These are phyloP conservation scores for Ashinkailepas kermadecensis DNA, from an alignment of 2,888 invertebrate species.

Conservation along the genomic window DNA sequence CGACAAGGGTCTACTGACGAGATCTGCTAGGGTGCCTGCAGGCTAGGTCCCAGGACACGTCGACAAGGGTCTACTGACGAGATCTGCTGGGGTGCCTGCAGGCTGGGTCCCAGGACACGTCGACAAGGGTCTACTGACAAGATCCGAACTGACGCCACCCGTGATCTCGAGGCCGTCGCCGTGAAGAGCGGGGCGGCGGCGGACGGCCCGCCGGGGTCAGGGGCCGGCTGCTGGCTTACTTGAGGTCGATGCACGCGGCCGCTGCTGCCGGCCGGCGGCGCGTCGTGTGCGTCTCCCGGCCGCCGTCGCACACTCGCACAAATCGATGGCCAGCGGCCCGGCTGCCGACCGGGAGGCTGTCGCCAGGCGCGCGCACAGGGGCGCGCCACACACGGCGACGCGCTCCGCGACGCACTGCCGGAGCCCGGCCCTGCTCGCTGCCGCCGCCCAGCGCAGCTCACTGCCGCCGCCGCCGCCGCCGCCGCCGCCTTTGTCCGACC, in stretches of 20 bases:
- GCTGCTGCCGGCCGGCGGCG: constrained; percentile 29
- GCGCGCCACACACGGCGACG: constrained; percentile 46
- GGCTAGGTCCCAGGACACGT: too few relatives aligned
- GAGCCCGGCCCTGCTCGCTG: constrained; percentile 92
- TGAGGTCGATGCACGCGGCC: constrained; percentile 65
- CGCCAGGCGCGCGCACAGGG: constrained; percentile 72
- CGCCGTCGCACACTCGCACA: not conserved
- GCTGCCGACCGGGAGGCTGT: not conserved
- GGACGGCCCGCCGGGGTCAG: constrained; percentile 58
- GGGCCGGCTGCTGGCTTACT: constrained; percentile 51
- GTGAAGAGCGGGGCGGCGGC: constrained; percentile 46
- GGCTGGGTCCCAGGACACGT: too few relatives aligned
- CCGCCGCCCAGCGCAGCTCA: constrained; percentile 88
- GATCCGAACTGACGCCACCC: too few relatives aligned
- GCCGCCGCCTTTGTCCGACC: constrained; percentile 29
- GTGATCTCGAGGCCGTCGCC: too few relatives aligned
- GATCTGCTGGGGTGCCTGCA: too few relatives aligned
- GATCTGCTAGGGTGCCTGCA: too few relatives aligned
- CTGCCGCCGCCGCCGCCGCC: constrained; percentile 66
- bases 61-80: too few relatives aligned
- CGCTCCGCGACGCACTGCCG: constrained; percentile 47
- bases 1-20: too few relatives aligned
- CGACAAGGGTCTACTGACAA: too few relatives aligned
- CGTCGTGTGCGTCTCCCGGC: not conserved
- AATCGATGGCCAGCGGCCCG: not conserved